Evolutionary conservation across 2,797 vertebrate genomes (phyloP).

Genomic region (Smutsia temminckii): DNA sequence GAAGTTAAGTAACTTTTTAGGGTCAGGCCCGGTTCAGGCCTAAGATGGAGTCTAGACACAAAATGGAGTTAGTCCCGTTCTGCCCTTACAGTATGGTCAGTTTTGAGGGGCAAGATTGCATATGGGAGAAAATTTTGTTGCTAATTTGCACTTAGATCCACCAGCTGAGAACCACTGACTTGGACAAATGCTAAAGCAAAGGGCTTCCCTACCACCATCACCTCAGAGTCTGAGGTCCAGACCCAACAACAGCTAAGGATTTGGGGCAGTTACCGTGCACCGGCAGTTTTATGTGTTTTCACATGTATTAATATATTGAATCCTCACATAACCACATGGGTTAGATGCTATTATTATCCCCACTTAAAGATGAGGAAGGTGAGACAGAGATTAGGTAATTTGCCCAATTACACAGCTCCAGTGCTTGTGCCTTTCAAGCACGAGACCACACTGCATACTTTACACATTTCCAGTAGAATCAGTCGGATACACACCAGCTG

Average conservation of each 20-base stretch:
- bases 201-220: background rate
- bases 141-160: background rate
- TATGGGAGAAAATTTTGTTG: background rate
- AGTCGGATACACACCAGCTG: background rate
- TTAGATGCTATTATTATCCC: background rate
- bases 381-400: background rate
- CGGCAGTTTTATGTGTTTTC: background rate
- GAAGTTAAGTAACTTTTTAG: no score
- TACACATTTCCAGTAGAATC: background rate
- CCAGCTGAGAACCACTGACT: background rate
- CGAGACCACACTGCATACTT: background rate
- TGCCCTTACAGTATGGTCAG: background rate
- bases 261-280: background rate
- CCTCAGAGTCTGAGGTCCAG: background rate
- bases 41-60: no score
- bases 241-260: background rate
- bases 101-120: slow-evolving; percentile 8
- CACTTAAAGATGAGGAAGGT: background rate
- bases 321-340: background rate
- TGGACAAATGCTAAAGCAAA: background rate
- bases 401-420: background rate
- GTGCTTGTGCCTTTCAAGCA: background rate
- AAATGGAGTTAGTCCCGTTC: no score
- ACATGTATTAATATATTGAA: background rate
- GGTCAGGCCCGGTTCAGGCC: no score